These are phyloP conservation scores for Scolanthus callimorphus DNA, from an alignment of 92 coral and sea anemone species.

Conservation along the genomic window DNA sequence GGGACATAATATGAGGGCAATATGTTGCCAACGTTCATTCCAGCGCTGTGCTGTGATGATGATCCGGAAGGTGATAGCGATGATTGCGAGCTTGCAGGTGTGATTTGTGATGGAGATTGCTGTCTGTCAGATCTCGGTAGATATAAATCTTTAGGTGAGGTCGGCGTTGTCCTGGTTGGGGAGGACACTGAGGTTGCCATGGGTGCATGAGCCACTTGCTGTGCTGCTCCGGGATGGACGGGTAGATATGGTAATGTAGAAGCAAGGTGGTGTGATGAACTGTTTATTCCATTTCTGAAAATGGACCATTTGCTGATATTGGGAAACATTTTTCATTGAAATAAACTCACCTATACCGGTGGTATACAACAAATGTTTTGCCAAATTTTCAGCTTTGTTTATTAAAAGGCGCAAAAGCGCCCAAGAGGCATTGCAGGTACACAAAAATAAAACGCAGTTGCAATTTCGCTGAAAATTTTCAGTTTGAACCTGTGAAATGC, in stretches of 20 bases:
- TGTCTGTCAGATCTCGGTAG: conserved; percentile 5
- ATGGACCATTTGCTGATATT: too few relatives aligned
- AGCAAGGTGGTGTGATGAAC: conserved; percentile 32
- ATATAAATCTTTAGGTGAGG: conserved; percentile 22
- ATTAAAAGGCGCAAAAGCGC: too few relatives aligned
- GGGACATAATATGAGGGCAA: conserved; percentile 33
- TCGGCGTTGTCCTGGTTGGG: conserved; percentile 23
- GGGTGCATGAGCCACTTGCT: conserved; percentile 36
- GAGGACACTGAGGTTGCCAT: conserved; percentile 11
- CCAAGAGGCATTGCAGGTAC: too few relatives aligned
- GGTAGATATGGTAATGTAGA: conserved; percentile 44
- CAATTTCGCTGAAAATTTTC: too few relatives aligned
- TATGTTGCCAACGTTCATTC: conserved; percentile 48
- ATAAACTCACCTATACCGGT: too few relatives aligned
- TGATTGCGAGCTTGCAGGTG: conserved; percentile 58
- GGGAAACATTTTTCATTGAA: too few relatives aligned
- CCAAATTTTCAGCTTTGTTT: too few relatives aligned
- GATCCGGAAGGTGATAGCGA: conserved; percentile 40
- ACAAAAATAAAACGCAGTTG: too few relatives aligned
- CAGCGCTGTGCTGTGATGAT: too few relatives aligned
- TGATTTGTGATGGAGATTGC: conserved; percentile 20
- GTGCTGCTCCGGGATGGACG: conserved; percentile 55
- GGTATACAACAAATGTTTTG: too few relatives aligned
- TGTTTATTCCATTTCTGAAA: conserved; percentile 5
- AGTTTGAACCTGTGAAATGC: too few relatives aligned